phyloP scores from a whole-genome alignment of 2,113 vertebrate genomes.

The Anguilla rostrata region DNA sequence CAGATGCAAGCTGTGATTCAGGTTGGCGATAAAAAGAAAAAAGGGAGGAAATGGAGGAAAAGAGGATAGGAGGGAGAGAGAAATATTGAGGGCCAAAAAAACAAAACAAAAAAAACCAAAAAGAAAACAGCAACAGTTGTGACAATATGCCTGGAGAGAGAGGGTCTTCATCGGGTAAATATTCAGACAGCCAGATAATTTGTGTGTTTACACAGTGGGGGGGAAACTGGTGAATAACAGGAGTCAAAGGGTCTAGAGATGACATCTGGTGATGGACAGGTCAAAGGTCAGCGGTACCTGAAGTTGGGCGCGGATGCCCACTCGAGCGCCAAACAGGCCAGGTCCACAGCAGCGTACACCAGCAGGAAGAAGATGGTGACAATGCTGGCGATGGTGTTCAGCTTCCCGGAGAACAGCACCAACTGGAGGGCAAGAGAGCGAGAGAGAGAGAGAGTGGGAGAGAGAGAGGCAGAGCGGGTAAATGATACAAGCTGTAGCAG shows the following conservation, averaged over 20 bases:
- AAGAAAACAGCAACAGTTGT: not conserved
- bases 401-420: slow-evolving; percentile 75
- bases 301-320: slow-evolving; percentile 85
- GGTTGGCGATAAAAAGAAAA: no score
- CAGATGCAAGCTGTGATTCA: no score
- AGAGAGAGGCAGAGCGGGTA: slow-evolving; percentile 11
- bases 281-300: slow-evolving; percentile 31
- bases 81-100: not conserved
- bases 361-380: slow-evolving; percentile 89
- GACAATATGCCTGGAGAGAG: not conserved
- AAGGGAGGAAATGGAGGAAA: no score
- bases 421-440: slow-evolving; percentile 49
- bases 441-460: not conserved
- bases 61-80: not conserved
- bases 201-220: not conserved
- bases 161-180: not conserved
- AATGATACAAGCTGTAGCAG: not conserved
- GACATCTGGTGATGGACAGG: not conserved
- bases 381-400: slow-evolving; percentile 87
- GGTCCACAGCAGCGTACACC: slow-evolving; percentile 84
- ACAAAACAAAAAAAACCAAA: no score
- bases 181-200: not conserved
- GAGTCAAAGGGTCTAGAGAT: not conserved
- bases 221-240: no score
- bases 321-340: slow-evolving; percentile 86